A percentile compares a stretch with the other conserved stretches of the same genome.
Conservation (phyloP, 2,888 invertebrate genomes). For the Machimus atricapillus region DNA sequence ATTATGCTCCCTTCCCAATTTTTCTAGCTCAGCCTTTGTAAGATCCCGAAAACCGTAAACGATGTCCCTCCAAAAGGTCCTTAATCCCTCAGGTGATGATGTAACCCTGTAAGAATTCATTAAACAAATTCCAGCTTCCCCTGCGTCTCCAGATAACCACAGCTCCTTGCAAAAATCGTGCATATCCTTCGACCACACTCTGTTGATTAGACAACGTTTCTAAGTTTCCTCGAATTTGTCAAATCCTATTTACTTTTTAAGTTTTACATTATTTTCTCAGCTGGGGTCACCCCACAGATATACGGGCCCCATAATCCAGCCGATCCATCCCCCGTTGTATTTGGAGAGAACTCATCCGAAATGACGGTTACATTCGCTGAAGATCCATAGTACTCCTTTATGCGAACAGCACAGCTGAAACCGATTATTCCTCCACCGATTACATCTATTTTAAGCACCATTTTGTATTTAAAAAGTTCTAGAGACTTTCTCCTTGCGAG, state of each 20-base stretch:
- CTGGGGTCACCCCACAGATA: conserved; percentile 67
- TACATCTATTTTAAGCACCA: conserved; percentile 65
- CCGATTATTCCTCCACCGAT: conserved; percentile 81
- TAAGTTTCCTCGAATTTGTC: neutral
- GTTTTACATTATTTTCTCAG: conserved; percentile 65
- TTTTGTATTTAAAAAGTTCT: neutral
- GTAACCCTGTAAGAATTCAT: conserved; percentile 61
- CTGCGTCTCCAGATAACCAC: conserved; percentile 67
- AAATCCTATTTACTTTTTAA: neutral
- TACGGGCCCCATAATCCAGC: conserved; percentile 81
- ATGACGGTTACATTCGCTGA: conserved; percentile 69
- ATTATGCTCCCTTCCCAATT: conserved; percentile 56
- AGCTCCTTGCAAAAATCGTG: conserved; percentile 67
- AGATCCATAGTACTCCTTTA: conserved; percentile 67
- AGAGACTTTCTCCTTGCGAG: neutral
- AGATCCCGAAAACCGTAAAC: conserved; percentile 62
- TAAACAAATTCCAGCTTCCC: conserved; percentile 64
- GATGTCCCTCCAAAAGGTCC: conserved; percentile 61
- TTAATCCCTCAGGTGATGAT: conserved; percentile 53
- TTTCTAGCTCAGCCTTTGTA: conserved; percentile 55
- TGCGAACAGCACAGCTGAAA: conserved; percentile 71
- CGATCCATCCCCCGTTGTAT: conserved; percentile 79
- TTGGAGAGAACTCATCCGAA: conserved; percentile 72
- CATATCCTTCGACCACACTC: conserved; percentile 72
- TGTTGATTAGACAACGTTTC: conserved; percentile 53